These are phyloP conservation scores for Monochamus alternatus DNA, from an alignment of 2,888 invertebrate genomes.

Conservation along the genomic window DNA sequence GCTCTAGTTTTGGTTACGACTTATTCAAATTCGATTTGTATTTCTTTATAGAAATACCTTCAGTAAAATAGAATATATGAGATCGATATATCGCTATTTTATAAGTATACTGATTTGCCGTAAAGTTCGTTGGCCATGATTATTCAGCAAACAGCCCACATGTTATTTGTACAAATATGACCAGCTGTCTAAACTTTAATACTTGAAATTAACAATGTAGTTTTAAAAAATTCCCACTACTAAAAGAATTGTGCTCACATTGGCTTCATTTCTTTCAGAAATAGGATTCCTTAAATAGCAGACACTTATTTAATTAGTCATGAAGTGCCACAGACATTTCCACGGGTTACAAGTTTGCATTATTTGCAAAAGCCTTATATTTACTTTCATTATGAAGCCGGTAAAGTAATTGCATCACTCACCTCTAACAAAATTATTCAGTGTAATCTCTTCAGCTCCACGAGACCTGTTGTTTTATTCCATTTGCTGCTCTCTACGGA, in stretches of 20 bases:
- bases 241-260: too few species aligned
- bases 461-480: background rate
- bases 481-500: background rate
- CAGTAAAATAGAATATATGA: too few species aligned
- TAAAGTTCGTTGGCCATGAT: background rate
- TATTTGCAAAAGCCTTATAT: background rate
- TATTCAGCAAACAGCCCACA: background rate
- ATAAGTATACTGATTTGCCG: too few species aligned
- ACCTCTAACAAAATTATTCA: background rate
- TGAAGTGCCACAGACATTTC: background rate
- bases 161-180: constrained; percentile 1
- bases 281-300: background rate
- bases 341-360: background rate
- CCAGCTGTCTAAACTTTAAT: background rate
- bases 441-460: background rate
- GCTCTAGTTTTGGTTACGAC: too few species aligned
- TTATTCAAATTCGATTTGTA: too few species aligned
- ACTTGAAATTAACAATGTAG: background rate
- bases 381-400: background rate
- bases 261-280: background rate
- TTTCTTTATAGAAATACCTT: too few species aligned
- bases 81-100: too few species aligned
- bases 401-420: background rate
- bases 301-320: background rate
- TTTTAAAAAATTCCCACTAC: too few species aligned